Conservation (phyloP, 2,113 vertebrate genomes). For the Plecturocebus donacophilus region DNA sequence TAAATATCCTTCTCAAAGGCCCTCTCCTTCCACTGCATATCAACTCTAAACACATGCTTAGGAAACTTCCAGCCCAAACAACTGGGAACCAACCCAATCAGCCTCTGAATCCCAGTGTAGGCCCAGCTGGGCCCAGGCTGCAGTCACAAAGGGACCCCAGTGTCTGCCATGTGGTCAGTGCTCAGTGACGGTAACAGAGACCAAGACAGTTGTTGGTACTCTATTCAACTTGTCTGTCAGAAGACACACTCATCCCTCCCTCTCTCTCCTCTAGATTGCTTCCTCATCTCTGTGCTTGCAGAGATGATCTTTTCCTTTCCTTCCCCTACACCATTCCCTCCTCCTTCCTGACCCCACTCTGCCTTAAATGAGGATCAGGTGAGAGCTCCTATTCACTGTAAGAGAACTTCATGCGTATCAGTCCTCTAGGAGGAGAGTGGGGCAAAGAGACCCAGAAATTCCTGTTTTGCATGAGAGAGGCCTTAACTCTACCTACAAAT, state of each 20-base stretch:
- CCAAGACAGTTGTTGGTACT: not conserved
- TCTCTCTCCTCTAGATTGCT: not conserved
- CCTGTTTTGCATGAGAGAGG: not conserved
- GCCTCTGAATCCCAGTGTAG: not conserved
- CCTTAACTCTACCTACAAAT: not conserved
- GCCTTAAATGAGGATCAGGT: not conserved
- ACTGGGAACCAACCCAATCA: not conserved
- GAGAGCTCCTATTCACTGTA: not conserved
- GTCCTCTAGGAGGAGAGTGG: not conserved
- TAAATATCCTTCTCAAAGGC: slow-evolving; percentile 29
- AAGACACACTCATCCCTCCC: not conserved
- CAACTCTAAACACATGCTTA: not conserved
- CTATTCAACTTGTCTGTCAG: not conserved
- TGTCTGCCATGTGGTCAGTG: not conserved
- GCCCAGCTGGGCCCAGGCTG: not conserved
- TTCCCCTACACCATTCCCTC: not conserved
- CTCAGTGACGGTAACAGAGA: not conserved
- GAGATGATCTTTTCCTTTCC: not conserved
- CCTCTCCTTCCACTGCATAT: not conserved
- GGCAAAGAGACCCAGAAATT: not conserved
- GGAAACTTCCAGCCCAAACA: not conserved
- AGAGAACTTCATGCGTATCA: not conserved
- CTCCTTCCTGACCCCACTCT: not conserved
- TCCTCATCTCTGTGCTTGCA: not conserved
- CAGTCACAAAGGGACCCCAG: not conserved